Percentiles rank a stretch among this genome's conserved stretches.
Evolutionary conservation across 53 echinoderm and acorn worm genomes (phyloP).

Genomic region (Luidia sarsii): DNA sequence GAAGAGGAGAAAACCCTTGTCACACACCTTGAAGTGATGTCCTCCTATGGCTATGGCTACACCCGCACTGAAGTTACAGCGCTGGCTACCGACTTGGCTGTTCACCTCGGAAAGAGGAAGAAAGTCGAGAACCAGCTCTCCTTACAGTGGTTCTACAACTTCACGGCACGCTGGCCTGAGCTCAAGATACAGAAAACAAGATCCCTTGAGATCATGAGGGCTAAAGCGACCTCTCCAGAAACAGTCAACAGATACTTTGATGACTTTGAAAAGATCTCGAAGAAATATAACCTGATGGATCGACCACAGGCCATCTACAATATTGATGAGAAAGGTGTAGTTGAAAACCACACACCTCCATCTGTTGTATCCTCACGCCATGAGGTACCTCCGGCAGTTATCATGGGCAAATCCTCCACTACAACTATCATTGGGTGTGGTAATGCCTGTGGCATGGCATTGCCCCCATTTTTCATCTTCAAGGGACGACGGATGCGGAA

Average conservation of each 20-base stretch:
- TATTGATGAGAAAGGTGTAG: slow-evolving; percentile 28
- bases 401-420: slow-evolving; percentile 20
- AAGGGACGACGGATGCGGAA: slow-evolving; percentile 11
- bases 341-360: slow-evolving; percentile 33
- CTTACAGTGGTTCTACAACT: slow-evolving; percentile 31
- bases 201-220: slow-evolving; percentile 13
- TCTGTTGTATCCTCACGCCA: not conserved
- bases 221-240: slow-evolving; percentile 30
- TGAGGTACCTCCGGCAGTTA: not conserved
- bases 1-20: slow-evolving; percentile 1
- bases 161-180: slow-evolving; percentile 35
- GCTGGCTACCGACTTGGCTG: slow-evolving; percentile 19
- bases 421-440: slow-evolving; percentile 40
- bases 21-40: slow-evolving; percentile 12
- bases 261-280: slow-evolving; percentile 21
- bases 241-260: slow-evolving; percentile 21
- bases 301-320: slow-evolving; percentile 30
- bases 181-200: slow-evolving; percentile 25
- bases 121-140: not conserved
- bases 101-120: slow-evolving; percentile 14
- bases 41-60: slow-evolving; percentile 13
- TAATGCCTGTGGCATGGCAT: slow-evolving; percentile 16
- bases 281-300: too few relatives aligned
- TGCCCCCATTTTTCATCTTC: slow-evolving; percentile 47
- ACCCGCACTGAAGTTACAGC: slow-evolving; percentile 23